Evolutionary conservation across 2,888 invertebrate species (phyloP), one percentile per base, ranked within the genome.

Genomic region (Melangyna quadrimaculata): DNA sequence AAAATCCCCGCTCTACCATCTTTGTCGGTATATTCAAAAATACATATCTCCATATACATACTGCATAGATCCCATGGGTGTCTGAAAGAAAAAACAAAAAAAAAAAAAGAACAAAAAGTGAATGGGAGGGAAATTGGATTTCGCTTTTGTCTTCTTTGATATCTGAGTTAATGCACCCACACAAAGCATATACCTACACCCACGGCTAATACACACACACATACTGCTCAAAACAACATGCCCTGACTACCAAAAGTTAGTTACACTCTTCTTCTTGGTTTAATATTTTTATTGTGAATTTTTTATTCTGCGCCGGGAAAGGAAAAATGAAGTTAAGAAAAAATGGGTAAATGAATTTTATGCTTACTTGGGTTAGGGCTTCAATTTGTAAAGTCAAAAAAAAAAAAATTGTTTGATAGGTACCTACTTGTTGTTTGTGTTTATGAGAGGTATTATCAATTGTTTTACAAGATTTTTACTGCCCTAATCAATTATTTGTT

Each of bases 81-180:
- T 61, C 55, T 72, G 53, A 59, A 59, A 75, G 43, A 72, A 19
- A 37, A 14, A 24, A 24, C 19, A 51, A 19, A 55, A 48, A 40
- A 59, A 43, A 35, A 57, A 61, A 19, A 27, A 35, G n/a, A n/a
- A n/a, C n/a, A 51, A 35, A 10, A 37, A 22, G 40, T 55, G 53
- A 29, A 37, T 22, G 63, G 55, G 63, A 67, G 71, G 51, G 32
- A 86, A 86, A 86, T 81, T 81, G 86, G 69, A 86, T 86, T 86
- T 81, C 63, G 48, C 69, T 86, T 75, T 63, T 81, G 55, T 80
- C 53, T 80, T 45, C 73, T 81, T 78, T 81, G 77, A 78, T 73
- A 81, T 73, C 43, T 40, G 43, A 55, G 48, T 70, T 65, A 43
- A 65, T 40, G 40, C 45, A 32, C 27, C 48, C 9, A 9, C 7